Evolutionary conservation across 2,113 vertebrate species (phyloP).

Genomic region (Leucopsar rothschildi): DNA sequence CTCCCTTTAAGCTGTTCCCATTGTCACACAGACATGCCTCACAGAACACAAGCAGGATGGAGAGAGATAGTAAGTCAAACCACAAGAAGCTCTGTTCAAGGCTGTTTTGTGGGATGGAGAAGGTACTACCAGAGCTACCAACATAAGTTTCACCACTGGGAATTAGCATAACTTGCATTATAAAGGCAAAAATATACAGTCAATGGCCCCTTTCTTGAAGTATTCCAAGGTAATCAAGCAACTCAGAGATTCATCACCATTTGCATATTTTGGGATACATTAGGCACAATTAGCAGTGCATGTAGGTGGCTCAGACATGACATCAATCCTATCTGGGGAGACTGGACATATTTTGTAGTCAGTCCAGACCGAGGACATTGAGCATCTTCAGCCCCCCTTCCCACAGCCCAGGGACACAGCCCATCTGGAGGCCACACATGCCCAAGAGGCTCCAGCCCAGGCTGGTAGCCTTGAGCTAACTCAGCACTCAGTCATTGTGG

Average conservation of each 20-base stretch:
- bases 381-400: not conserved
- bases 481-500: not conserved
- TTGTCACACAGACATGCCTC: not conserved
- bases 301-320: not conserved
- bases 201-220: not conserved
- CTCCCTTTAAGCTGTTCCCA: not conserved
- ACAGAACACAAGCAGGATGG: not conserved
- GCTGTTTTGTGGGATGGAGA: not conserved
- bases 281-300: not conserved
- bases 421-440: rapidly evolving
- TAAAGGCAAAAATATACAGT: not conserved
- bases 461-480: rapidly evolving
- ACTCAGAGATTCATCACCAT: not conserved
- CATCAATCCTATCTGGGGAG: not conserved
- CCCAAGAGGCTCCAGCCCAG: not conserved
- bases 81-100: not conserved
- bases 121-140: not conserved
- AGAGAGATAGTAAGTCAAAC: not conserved
- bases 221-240: not conserved
- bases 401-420: not conserved
- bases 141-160: not conserved
- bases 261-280: not conserved
- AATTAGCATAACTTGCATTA: not conserved
- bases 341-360: not conserved
- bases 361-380: rapidly evolving